Percentiles rank a stretch among this genome's conserved stretches.
phyloP scores from a whole-genome alignment of 2,797 vertebrate genomes.

The Trachops cirrhosus region DNA sequence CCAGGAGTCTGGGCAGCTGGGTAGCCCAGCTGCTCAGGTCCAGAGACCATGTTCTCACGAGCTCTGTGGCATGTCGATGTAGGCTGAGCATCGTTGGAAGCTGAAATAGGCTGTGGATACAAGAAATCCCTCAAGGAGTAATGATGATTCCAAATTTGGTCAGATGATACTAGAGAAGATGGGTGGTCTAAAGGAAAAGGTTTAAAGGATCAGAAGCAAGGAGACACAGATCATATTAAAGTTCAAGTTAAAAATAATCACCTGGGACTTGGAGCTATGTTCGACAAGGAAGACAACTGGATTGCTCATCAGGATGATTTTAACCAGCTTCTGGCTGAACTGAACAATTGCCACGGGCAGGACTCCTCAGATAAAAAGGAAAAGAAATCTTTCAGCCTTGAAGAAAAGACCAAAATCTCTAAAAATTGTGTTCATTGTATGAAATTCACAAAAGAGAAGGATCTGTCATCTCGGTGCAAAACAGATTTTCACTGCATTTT shows the following conservation, averaged over 20 bases:
- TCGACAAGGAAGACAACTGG: constrained; percentile 93
- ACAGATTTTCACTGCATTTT: background rate
- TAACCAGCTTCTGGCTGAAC: constrained; percentile 93
- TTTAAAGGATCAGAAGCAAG: constrained; percentile 93
- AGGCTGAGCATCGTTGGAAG: background rate
- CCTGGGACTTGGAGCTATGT: constrained; percentile 88
- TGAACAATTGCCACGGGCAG: constrained; percentile 92
- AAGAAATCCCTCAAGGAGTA: background rate
- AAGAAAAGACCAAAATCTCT: constrained; percentile 94
- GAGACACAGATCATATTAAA: constrained; percentile 92
- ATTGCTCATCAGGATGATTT: constrained; percentile 97
- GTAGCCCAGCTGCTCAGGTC: background rate
- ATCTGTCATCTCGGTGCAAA: background rate
- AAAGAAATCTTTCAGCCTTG: constrained; percentile 90
- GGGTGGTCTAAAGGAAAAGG: constrained; percentile 82
- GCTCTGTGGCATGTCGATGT: background rate
- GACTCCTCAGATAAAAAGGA: constrained; percentile 79
- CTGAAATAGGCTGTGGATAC: background rate
- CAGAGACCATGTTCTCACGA: background rate
- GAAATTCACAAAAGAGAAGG: constrained; percentile 94
- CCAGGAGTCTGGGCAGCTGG: background rate
- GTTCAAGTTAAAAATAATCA: constrained; percentile 94
- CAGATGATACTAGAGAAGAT: background rate
- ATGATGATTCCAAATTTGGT: background rate
- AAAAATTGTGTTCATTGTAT: constrained; percentile 96